These are phyloP conservation scores for Cenopis cana DNA, from an alignment of 2,888 invertebrate species.

Conservation along the genomic window DNA sequence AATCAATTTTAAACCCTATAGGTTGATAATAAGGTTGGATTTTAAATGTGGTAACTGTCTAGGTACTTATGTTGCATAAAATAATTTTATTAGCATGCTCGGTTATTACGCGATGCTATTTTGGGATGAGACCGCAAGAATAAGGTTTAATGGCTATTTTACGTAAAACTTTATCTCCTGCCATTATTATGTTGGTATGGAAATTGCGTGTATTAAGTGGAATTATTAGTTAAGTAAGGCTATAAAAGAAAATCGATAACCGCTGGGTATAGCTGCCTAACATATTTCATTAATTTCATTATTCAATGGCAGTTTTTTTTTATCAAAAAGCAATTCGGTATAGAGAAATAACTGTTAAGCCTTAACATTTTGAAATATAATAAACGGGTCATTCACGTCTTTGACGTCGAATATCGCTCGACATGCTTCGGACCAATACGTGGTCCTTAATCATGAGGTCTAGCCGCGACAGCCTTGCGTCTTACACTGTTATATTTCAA, in stretches of 20 bases:
- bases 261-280: neutral
- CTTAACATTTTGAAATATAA: too few species aligned
- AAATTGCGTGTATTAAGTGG: constrained; percentile 27
- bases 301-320: neutral
- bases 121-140: constrained; percentile 66
- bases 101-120: constrained; percentile 69
- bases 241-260: neutral
- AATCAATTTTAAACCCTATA: constrained; percentile 49
- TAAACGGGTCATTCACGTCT: too few species aligned
- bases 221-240: constrained; percentile 17
- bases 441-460: too few species aligned
- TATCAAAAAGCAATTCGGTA: neutral
- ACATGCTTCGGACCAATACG: too few species aligned
- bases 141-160: constrained; percentile 55
- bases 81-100: constrained; percentile 70
- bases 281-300: neutral
- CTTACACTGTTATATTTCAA: too few species aligned
- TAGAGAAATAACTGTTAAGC: too few species aligned
- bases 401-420: too few species aligned
- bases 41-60: constrained; percentile 49
- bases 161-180: constrained; percentile 32
- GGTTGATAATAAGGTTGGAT: constrained; percentile 44
- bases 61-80: constrained; percentile 56
- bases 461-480: too few species aligned
- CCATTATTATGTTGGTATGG: constrained; percentile 28